phyloP scores from a whole-genome alignment of 2,797 vertebrate species.

The Paguma larvata region DNA sequence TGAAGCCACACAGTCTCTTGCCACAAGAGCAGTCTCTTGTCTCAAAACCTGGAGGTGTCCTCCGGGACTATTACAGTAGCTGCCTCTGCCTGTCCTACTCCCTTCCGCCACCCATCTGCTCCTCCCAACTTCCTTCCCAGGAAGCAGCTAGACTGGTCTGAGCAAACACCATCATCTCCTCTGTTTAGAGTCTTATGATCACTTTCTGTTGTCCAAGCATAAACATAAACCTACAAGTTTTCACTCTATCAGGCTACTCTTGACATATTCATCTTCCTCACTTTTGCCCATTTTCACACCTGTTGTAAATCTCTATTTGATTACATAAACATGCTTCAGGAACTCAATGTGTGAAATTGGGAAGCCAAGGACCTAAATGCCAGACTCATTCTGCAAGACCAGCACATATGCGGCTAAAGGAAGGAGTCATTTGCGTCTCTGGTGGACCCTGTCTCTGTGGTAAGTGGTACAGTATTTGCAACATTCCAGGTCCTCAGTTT shows the following conservation, averaged over 20 bases:
- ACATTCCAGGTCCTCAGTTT: not conserved
- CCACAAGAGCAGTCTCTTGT: not conserved
- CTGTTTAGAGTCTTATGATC: not conserved
- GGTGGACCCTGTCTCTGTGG: not conserved
- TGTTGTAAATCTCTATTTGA: not conserved
- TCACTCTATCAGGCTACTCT: not conserved
- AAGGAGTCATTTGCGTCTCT: not conserved
- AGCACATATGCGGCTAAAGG: not conserved
- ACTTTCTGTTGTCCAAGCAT: not conserved
- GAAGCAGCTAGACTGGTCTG: not conserved
- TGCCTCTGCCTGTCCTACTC: not conserved
- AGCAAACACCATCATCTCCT: not conserved
- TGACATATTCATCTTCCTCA: not conserved
- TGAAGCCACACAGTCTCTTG: not conserved
- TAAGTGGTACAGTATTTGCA: not conserved
- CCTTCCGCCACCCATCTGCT: not conserved
- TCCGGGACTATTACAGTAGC: not conserved
- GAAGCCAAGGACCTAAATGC: too few relatives aligned
- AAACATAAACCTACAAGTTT: not conserved
- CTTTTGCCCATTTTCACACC: not conserved
- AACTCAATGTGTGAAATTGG: not conserved
- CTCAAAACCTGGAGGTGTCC: not conserved
- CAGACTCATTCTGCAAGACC: not conserved
- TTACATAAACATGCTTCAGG: not conserved
- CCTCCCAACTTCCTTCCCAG: not conserved